Conservation (phyloP, 2,113 vertebrate species). For the Spea multiplicata region DNA sequence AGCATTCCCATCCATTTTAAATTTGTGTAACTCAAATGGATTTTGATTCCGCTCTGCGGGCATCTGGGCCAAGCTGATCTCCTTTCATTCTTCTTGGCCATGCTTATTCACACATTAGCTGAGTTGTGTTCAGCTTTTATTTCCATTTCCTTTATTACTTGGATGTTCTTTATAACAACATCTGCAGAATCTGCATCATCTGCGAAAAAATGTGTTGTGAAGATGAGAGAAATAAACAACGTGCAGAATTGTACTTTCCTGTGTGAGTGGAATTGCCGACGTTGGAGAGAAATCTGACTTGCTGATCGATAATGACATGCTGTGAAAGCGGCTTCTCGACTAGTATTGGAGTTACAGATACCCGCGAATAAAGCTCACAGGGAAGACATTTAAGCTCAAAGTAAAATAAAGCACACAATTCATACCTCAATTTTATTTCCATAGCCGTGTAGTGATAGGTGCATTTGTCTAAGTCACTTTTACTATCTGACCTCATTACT, state of each 20-base stretch:
- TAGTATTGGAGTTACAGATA: not conserved
- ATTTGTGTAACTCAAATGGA: not conserved
- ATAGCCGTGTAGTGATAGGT: not conserved
- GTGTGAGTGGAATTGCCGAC: not conserved
- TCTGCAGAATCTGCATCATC: constrained; percentile 31
- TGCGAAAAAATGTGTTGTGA: constrained; percentile 1
- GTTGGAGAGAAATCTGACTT: not conserved
- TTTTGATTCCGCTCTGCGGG: not conserved
- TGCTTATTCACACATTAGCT: not conserved
- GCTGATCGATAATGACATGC: constrained; percentile 16
- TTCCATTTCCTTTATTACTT: not conserved
- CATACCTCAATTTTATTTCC: not conserved
- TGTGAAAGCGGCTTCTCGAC: not conserved
- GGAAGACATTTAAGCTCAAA: not conserved
- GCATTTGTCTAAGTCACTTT: not conserved
- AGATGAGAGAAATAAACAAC: constrained; percentile 24
- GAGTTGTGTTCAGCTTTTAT: not conserved
- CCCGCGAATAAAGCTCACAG: not conserved
- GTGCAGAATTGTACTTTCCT: constrained; percentile 5
- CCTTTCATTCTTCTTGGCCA: not conserved
- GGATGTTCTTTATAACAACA: constrained; percentile 22
- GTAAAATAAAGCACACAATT: not conserved
- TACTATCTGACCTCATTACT: no score
- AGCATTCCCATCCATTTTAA: not conserved
- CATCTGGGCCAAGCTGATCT: not conserved